Percentiles rank a stretch among this genome's conserved stretches.
Evolutionary conservation across 2,113 vertebrate genomes (phyloP).

Genomic region (Peromyscus polionotus): DNA sequence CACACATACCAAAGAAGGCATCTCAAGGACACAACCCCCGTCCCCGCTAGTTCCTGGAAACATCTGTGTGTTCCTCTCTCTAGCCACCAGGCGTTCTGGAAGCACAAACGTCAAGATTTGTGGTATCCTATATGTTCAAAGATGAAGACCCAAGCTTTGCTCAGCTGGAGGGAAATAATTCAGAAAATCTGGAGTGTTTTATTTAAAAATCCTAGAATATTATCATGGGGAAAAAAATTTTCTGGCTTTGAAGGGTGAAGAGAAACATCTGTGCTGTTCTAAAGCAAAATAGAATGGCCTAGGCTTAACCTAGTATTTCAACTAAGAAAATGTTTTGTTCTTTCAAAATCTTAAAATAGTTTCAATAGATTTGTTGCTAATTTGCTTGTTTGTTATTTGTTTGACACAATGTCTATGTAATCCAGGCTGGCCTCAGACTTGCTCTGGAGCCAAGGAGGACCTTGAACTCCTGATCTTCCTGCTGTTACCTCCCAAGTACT

Average conservation of each 20-base stretch:
- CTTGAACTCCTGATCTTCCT: background rate
- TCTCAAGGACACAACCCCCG: background rate
- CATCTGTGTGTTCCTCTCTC: background rate
- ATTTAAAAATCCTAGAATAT: slow-evolving; percentile 23
- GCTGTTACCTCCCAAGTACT: background rate
- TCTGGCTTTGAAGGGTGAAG: background rate
- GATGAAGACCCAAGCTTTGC: background rate
- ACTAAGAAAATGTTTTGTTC: background rate
- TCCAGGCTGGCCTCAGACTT: background rate
- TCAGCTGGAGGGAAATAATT: background rate
- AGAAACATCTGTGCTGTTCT: background rate
- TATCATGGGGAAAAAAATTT: background rate
- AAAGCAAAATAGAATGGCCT: background rate
- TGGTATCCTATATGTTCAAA: background rate
- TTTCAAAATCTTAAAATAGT: background rate
- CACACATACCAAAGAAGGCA: slow-evolving; percentile 16
- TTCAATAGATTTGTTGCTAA: background rate
- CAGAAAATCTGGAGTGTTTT: background rate
- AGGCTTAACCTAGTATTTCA: background rate
- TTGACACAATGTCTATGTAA: background rate
- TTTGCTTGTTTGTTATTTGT: background rate
- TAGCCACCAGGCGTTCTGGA: background rate
- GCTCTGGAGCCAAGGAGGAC: background rate
- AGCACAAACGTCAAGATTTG: background rate
- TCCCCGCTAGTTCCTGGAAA: background rate